Evolutionary conservation across 2,797 vertebrate genomes (phyloP).

Genomic region (Podarcis lilfordi): DNA sequence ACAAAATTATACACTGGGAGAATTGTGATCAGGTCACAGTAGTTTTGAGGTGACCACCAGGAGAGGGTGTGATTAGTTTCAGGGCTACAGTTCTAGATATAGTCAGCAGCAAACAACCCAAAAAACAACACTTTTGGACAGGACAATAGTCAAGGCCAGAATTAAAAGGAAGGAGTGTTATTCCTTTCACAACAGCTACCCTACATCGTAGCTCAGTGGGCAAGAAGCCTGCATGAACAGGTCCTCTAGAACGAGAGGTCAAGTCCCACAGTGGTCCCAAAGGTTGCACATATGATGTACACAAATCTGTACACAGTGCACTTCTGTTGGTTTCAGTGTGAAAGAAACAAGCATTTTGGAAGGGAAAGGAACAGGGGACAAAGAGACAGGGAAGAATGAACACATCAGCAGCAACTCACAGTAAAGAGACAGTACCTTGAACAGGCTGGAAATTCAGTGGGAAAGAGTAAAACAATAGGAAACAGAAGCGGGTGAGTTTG

Average conservation of each 20-base stretch:
- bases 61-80: background rate
- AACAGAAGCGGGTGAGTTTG: background rate
- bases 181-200: background rate
- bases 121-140: background rate
- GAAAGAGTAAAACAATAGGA: background rate
- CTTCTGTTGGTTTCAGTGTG: background rate
- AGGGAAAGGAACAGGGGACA: background rate
- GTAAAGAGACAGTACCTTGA: background rate
- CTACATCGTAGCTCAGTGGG: background rate
- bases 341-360: background rate
- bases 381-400: background rate
- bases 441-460: background rate
- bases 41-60: background rate
- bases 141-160: background rate
- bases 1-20: background rate
- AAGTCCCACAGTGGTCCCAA: background rate
- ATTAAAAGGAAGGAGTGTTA: background rate
- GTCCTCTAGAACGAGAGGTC: background rate
- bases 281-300: background rate
- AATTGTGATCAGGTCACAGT: background rate
- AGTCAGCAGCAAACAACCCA: background rate
- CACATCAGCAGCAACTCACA: background rate
- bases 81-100: background rate
- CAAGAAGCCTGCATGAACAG: background rate
- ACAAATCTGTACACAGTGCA: background rate